phyloP scores from a whole-genome alignment of 2,888 invertebrate genomes.

The Orchesellides sinensis region DNA sequence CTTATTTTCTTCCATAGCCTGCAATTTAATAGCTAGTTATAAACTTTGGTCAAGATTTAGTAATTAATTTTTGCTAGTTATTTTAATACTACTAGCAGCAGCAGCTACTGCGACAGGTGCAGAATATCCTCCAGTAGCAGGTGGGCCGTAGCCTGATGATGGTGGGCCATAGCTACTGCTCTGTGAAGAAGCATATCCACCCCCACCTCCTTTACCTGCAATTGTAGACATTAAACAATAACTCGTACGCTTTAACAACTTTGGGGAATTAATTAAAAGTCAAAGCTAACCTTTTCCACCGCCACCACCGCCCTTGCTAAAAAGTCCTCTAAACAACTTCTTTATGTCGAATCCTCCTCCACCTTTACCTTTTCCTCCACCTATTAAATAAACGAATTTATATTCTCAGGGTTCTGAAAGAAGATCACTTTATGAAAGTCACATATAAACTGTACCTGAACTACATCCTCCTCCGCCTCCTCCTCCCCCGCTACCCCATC shows the following conservation, averaged over 20 bases:
- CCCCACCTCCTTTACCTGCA: not conserved
- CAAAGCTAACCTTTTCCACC: constrained; percentile 21
- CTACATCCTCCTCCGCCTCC: constrained; percentile 43
- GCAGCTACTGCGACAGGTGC: constrained; percentile 2
- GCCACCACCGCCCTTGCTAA: constrained; percentile 54
- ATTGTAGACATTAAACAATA: not conserved
- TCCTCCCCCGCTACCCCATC: constrained; percentile 20
- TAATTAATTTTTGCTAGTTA: not conserved
- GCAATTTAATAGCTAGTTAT: not conserved
- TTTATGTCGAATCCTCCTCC: constrained; percentile 63
- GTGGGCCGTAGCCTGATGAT: constrained; percentile 20
- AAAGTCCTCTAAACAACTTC: constrained; percentile 49
- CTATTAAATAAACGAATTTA: not conserved
- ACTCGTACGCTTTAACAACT: not conserved
- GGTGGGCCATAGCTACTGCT: constrained; percentile 35
- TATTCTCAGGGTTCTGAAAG: not conserved
- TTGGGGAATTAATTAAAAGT: not conserved
- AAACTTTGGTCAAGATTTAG: not conserved
- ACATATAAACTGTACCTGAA: not conserved
- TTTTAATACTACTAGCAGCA: not conserved
- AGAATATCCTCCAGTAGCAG: constrained; percentile 29
- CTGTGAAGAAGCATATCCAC: not conserved
- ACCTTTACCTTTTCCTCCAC: constrained; percentile 43
- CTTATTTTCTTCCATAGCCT: constrained; percentile 41
- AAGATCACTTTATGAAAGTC: not conserved